A percentile compares a stretch with the other conserved stretches of the same genome.
Evolutionary conservation across 1,140 invertebrate genomes (phyloP).

Genomic region (Branchinecta lindahli): DNA sequence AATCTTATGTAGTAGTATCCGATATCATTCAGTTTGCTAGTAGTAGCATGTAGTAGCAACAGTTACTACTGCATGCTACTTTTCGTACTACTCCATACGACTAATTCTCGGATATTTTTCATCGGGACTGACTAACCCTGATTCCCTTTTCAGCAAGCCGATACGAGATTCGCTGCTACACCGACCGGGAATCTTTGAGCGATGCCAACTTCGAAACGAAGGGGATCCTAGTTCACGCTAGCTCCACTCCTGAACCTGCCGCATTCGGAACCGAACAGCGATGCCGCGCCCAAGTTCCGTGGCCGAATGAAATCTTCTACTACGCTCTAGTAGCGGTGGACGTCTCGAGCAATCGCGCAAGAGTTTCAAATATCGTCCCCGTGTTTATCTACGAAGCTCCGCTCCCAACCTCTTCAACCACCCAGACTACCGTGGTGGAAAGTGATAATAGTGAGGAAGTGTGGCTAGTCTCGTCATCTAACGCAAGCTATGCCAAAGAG

Average conservation of each 20-base stretch:
- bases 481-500: slow-evolving; percentile 20
- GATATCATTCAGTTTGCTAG: too few species aligned
- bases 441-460: slow-evolving; percentile 12
- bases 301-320: slow-evolving; percentile 29
- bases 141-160: slow-evolving; percentile 22
- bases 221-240: slow-evolving; percentile 27
- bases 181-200: slow-evolving; percentile 24
- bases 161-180: slow-evolving; percentile 28
- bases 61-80: too few species aligned
- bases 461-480: slow-evolving; percentile 15
- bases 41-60: too few species aligned
- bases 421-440: slow-evolving; percentile 20
- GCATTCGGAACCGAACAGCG: slow-evolving; percentile 25
- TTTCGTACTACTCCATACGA: too few species aligned
- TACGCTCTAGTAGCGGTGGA: slow-evolving; percentile 28
- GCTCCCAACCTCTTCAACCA: slow-evolving; percentile 23
- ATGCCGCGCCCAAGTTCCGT: slow-evolving; percentile 27
- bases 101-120: too few species aligned
- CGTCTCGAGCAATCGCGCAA: slow-evolving; percentile 24
- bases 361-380: slow-evolving; percentile 28
- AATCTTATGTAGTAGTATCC: too few species aligned
- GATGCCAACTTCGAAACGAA: slow-evolving; percentile 26
- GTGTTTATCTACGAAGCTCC: slow-evolving; percentile 27
- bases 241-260: slow-evolving; percentile 26
- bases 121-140: slow-evolving; percentile 16